phyloP scores from a whole-genome alignment of 2,113 vertebrate species.

The Lethenteron camtschaticum region DNA sequence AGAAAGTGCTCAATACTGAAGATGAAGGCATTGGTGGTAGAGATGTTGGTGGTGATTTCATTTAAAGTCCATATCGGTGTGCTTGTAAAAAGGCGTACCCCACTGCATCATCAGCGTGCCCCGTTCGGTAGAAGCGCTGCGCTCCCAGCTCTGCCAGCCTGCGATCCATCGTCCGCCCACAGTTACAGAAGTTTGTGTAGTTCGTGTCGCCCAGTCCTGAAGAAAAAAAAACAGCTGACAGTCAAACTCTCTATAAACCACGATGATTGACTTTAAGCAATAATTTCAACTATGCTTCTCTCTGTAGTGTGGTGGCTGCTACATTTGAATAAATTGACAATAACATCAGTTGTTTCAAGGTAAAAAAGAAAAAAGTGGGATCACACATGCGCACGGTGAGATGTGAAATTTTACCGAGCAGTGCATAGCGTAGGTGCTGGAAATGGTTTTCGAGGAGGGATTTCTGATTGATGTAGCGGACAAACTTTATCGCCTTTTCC shows the following conservation, averaged over 20 bases:
- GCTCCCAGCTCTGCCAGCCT: conserved; percentile 60
- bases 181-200: conserved; percentile 80
- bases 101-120: conserved; percentile 68
- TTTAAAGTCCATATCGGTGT: background rate
- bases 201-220: conserved; percentile 80
- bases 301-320: too few relatives aligned
- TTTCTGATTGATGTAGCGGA: conserved; percentile 39
- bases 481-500: conserved; percentile 48
- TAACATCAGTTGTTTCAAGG: too few relatives aligned
- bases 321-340: too few relatives aligned
- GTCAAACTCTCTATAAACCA: background rate
- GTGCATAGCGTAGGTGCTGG: conserved; percentile 47
- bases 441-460: conserved; percentile 31
- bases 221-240: conserved; percentile 5
- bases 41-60: too few relatives aligned
- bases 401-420: conserved; percentile 39
- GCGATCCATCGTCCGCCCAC: conserved; percentile 63
- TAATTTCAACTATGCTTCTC: too few relatives aligned
- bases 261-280: too few relatives aligned
- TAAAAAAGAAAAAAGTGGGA: conserved; percentile 6
- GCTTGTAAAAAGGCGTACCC: conserved; percentile 32
- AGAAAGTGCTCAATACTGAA: too few relatives aligned
- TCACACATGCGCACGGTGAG: background rate
- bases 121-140: conserved; percentile 49
- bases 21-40: too few relatives aligned